These are phyloP conservation scores for Platysternon megacephalum DNA, from an alignment of 2,113 vertebrate species.

Conservation along the genomic window DNA sequence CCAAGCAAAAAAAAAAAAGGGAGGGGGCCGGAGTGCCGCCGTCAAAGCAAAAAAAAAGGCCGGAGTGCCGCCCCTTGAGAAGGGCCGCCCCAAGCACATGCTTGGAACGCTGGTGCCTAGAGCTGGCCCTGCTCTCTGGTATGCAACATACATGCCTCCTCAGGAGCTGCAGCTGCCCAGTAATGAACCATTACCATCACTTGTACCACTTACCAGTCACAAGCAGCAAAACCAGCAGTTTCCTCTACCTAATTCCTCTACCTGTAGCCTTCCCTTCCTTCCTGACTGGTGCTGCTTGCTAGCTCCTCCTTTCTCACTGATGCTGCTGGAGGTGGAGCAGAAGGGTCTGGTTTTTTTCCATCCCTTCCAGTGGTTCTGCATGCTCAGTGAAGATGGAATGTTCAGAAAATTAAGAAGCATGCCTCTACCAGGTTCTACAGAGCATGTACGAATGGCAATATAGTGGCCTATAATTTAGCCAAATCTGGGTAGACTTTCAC, in stretches of 20 bases:
- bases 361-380: not conserved
- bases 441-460: not conserved
- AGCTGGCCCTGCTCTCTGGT: no score
- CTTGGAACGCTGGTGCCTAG: no score
- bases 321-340: no score
- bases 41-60: no score
- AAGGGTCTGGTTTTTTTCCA: no score
- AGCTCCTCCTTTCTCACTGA: not conserved
- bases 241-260: not conserved
- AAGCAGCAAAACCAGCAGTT: not conserved
- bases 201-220: not conserved
- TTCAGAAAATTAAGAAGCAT: not conserved
- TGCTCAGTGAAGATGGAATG: not conserved
- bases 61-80: no score
- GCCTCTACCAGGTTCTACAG: not conserved
- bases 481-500: not conserved
- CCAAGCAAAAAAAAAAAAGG: no score
- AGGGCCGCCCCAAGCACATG: no score
- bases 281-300: not conserved
- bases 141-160: no score
- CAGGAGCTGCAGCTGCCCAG: no score
- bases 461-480: not conserved
- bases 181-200: not conserved
- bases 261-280: fast-evolving
- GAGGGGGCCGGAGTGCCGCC: no score